Base-by-base conservation (phyloP, 2,888 invertebrate species). In the Tholera decimalis region DNA sequence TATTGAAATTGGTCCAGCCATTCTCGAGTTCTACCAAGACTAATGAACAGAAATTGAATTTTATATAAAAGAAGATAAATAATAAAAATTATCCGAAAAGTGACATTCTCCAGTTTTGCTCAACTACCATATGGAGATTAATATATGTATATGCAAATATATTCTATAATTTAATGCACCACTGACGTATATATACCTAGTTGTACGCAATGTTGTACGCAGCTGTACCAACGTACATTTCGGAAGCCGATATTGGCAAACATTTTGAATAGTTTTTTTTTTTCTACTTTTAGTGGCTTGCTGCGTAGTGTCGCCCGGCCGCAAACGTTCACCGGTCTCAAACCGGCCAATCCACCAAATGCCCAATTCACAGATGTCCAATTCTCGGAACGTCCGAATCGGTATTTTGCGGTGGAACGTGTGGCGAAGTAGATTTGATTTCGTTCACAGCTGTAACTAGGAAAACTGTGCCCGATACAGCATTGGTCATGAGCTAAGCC, bases 301-400 rank as follows among this genome's bases (percentile, higher is more conserved):
- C 13, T 15, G 1, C 15, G 43, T 5, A 15, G 18, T 22, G 26
- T 43, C 22, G 7, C 15, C 37, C 26, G 15, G 26, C 43, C 68
- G 24, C 72, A 51, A 71, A 41, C 3, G 39, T 9, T 15, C 30
- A 56, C 46, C 39, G 50, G 47, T 47, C 15, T 46, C 33, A 18
- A 70, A 53, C 18, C 22, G 72, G 35, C 24, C 63, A 47, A 71
- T 64, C 35, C 56, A 30, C 20, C 35, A 35, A 53, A 56, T 70
- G 51, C 39, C 35, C 70, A 64, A 71, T 70, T 62, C 39, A 11
- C 70, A 62, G 39, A 50, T 55, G 50, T 70, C 54, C 54, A 61
- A 70, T 70, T 41, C 51, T 9, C 28, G 15, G 11, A 33, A 33
- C 13, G 20, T 46, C 15, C 20, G 43, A 30, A 28, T 55, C 13